A percentile compares a stretch with the other conserved stretches of the same genome.
phyloP scores from a whole-genome alignment of 2,797 vertebrate genomes.

The Anguilla marmorata region DNA sequence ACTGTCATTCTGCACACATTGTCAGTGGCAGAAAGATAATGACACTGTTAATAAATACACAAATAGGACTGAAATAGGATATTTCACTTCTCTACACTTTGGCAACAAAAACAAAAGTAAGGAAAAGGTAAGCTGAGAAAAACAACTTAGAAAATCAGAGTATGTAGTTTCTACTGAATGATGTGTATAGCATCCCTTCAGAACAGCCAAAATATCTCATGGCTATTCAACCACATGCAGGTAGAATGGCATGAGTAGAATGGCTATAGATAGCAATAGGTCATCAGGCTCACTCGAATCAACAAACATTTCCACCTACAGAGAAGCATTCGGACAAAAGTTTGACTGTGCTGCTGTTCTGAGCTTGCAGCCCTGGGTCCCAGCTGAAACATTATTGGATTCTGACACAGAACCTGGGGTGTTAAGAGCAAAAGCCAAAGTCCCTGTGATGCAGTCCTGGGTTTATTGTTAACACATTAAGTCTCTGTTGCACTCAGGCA shows the following conservation, averaged over 20 bases:
- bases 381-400: background rate
- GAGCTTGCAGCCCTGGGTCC: background rate
- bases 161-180: background rate
- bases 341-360: background rate
- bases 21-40: constrained; percentile 14
- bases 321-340: background rate
- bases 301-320: background rate
- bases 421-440: background rate
- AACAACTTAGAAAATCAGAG: background rate
- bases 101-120: constrained; percentile 13
- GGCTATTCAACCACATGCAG: constrained; percentile 20
- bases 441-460: background rate
- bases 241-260: background rate
- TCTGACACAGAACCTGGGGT: background rate
- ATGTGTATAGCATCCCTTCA: background rate
- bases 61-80: background rate
- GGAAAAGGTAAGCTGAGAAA: background rate
- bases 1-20: background rate
- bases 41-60: constrained; percentile 25
- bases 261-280: background rate
- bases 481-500: background rate
- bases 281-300: background rate
- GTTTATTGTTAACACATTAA: background rate
- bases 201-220: constrained; percentile 13
- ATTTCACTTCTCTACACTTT: constrained; percentile 20